Conservation (phyloP, 1,140 invertebrate genomes). For the Stenopsyche tienmushanensis region DNA sequence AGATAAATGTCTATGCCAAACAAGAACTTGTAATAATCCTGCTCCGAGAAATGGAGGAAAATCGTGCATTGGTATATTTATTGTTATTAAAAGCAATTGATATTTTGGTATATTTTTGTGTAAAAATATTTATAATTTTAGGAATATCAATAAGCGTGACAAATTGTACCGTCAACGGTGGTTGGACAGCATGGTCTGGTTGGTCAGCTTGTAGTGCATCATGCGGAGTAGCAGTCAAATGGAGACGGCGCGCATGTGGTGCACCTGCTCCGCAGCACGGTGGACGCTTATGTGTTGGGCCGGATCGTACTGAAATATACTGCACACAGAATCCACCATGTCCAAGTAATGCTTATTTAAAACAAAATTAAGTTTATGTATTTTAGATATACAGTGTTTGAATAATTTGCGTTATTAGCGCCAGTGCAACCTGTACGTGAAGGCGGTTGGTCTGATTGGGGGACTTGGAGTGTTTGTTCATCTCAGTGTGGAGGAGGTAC, state of each 20-base stretch:
- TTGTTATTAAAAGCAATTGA: conserved; percentile 19
- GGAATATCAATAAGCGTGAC: conserved; percentile 64
- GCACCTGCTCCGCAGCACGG: conserved; percentile 81
- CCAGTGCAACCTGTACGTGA: conserved; percentile 61
- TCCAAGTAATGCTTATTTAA: conserved; percentile 59
- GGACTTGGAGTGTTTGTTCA: conserved; percentile 67
- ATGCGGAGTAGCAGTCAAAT: conserved; percentile 76
- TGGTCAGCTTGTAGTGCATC: conserved; percentile 80
- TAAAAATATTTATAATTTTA: conserved; percentile 28
- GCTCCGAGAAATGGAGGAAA: conserved; percentile 74
- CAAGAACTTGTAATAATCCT: conserved; percentile 78
- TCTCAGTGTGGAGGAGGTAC: conserved; percentile 53
- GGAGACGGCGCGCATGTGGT: conserved; percentile 72
- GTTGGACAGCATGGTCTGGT: conserved; percentile 83
- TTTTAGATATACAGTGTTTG: too few species aligned
- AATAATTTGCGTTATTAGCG: conserved; percentile 43
- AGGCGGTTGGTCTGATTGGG: conserved; percentile 75
- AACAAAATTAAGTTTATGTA: neutral
- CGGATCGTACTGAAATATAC: conserved; percentile 73
- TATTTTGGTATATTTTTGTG: neutral
- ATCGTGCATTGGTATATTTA: conserved; percentile 58
- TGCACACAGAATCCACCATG: conserved; percentile 80
- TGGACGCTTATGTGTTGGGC: conserved; percentile 78
- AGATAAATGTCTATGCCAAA: conserved; percentile 76
- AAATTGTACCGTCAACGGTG: conserved; percentile 81